phyloP scores from a whole-genome alignment of 2,888 invertebrate genomes.

The Geophilus truncorum region DNA sequence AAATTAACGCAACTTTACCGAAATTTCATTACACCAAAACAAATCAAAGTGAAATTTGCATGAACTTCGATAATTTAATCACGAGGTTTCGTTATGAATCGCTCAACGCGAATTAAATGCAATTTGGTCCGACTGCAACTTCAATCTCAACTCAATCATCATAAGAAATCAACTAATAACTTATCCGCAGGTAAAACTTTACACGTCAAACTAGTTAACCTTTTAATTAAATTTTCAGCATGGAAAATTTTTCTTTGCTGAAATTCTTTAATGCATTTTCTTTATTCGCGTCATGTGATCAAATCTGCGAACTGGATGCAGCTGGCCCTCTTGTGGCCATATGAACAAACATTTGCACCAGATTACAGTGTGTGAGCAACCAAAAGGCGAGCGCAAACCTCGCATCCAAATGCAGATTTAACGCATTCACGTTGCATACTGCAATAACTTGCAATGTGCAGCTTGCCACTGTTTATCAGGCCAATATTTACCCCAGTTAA shows the following conservation, averaged over 20 bases:
- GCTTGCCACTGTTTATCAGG: constrained; percentile 7
- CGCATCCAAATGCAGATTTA: neutral
- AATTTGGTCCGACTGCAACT: too few species aligned
- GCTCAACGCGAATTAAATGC: too few species aligned
- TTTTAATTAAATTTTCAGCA: neutral
- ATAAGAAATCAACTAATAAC: neutral
- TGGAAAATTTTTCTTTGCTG: neutral
- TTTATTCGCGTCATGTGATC: neutral
- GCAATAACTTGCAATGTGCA: neutral
- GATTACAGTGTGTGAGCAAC: neutral
- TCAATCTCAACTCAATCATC: too few species aligned
- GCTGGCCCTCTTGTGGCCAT: neutral
- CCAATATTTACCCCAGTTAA: constrained; percentile 20
- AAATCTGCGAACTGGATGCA: constrained; percentile 7
- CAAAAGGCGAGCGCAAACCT: neutral
- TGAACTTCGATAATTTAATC: too few species aligned
- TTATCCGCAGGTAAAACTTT: neutral
- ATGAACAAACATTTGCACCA: neutral
- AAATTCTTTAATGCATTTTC: neutral
- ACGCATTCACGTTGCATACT: neutral
- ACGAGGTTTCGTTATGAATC: too few species aligned
- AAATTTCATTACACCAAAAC: too few species aligned
- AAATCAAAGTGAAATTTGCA: too few species aligned
- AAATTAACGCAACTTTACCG: too few species aligned
- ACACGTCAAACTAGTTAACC: neutral